A percentile compares a stretch with the other conserved stretches of the same genome.
Conservation (phyloP, 2,888 invertebrate species). For the Drosophila nr. perissopoda region DNA sequence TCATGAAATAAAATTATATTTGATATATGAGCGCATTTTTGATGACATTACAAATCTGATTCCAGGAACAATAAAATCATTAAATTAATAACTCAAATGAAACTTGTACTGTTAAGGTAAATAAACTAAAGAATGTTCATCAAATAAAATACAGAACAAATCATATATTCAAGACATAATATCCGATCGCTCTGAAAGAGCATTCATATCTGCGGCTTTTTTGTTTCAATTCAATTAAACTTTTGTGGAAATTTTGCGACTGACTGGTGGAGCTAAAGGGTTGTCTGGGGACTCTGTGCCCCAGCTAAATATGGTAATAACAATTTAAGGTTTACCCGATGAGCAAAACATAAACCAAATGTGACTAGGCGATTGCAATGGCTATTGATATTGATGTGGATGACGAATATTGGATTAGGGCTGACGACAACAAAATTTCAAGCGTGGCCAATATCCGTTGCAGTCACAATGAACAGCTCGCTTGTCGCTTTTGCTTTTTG, state of each 20-base stretch:
- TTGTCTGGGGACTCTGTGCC: conserved; percentile 15
- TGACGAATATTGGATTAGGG: conserved; percentile 46
- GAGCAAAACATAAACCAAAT: conserved; percentile 54
- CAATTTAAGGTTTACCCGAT: conserved; percentile 64
- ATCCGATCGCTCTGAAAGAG: neutral
- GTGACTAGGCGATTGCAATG: conserved; percentile 18
- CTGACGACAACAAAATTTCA: conserved; percentile 44
- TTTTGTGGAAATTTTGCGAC: neutral
- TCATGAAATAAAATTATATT: neutral
- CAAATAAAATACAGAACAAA: neutral
- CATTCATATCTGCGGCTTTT: neutral
- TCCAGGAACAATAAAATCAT: neutral
- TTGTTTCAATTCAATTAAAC: neutral
- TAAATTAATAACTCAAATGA: neutral
- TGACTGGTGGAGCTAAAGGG: conserved; percentile 1
- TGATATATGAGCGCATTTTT: neutral
- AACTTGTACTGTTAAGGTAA: neutral
- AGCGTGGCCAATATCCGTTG: conserved; percentile 71
- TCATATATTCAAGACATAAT: neutral
- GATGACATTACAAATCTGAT: neutral
- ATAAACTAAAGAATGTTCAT: neutral
- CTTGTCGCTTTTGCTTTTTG: conserved; percentile 45
- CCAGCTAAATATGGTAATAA: conserved; percentile 48
- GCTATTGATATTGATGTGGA: conserved; percentile 56
- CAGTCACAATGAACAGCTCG: conserved; percentile 40